Evolutionary conservation across 1,140 invertebrate genomes (phyloP).

Genomic region (Bombus superbus): DNA sequence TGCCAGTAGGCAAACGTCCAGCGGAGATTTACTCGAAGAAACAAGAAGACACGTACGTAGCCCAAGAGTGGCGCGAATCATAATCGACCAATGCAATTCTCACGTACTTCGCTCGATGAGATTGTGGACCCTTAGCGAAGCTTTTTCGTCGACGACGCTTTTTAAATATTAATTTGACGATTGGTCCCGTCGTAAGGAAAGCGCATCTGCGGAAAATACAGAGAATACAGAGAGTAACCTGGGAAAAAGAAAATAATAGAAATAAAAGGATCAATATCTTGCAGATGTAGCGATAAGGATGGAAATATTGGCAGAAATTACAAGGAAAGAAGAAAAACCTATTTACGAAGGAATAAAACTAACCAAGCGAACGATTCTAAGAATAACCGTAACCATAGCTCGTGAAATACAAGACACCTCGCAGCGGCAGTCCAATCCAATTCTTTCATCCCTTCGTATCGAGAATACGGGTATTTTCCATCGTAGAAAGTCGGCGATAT

Average conservation of each 20-base stretch:
- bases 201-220: too few species aligned
- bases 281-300: too few species aligned
- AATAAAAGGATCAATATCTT: too few species aligned
- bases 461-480: not conserved
- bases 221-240: too few species aligned
- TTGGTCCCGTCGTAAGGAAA: too few species aligned
- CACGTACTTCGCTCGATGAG: not conserved
- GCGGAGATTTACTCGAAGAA: not conserved
- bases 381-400: not conserved
- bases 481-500: too few species aligned
- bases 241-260: too few species aligned
- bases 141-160: too few species aligned
- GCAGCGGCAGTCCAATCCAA: not conserved
- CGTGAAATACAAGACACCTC: not conserved
- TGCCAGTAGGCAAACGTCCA: conserved; percentile 35
- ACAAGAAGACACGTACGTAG: too few species aligned
- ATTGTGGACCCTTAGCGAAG: not conserved
- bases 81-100: not conserved
- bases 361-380: too few species aligned
- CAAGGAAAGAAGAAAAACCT: not conserved
- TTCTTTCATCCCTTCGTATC: not conserved
- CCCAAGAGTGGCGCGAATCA: not conserved
- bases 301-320: too few species aligned
- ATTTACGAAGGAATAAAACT: not conserved
- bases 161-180: too few species aligned